A percentile compares a stretch with the other conserved stretches of the same genome.
Conservation (phyloP, 2,888 invertebrate species). For the Hyposoter dolosus region DNA sequence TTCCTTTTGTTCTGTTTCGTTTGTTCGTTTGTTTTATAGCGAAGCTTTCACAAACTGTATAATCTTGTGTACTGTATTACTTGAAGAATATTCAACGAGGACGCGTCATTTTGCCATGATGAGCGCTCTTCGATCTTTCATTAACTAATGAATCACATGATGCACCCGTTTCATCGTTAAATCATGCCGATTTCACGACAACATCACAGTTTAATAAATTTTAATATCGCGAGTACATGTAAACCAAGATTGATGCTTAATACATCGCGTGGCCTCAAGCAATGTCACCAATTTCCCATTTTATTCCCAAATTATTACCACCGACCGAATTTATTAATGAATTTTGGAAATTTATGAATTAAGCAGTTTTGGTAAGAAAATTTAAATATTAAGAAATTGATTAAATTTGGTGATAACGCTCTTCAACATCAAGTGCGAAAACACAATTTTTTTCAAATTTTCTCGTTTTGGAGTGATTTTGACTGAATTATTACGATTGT, state of each 20-base stretch:
- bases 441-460: no score
- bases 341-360: no score
- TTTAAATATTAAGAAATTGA: no score
- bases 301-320: not conserved
- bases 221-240: not conserved
- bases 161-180: not conserved
- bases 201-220: not conserved
- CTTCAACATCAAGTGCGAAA: no score
- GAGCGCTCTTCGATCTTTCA: constrained; percentile 22
- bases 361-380: no score
- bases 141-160: not conserved
- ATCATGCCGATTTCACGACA: not conserved
- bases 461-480: no score
- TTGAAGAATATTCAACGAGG: constrained; percentile 39
- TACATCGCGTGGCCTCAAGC: not conserved
- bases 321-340: not conserved
- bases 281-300: not conserved
- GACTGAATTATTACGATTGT: no score
- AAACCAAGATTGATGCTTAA: not conserved
- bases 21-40: not conserved
- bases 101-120: constrained; percentile 59
- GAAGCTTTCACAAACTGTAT: constrained; percentile 59
- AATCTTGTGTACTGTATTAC: constrained; percentile 20
- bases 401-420: no score
- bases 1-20: not conserved